Conservation (phyloP, 2,113 vertebrate species). For the Oreotragus oreotragus region DNA sequence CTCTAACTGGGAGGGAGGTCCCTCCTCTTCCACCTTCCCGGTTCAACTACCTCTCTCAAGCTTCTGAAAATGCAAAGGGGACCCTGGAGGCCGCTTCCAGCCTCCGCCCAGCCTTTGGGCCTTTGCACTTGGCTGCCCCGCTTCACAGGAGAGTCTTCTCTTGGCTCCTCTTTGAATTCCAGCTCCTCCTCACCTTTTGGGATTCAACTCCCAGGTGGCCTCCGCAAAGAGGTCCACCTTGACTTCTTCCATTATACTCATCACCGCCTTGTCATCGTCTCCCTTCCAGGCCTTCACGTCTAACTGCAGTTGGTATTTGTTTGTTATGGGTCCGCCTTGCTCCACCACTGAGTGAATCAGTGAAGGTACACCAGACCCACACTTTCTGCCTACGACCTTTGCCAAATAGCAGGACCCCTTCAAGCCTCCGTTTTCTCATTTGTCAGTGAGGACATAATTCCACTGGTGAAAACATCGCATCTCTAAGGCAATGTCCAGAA, state of each 20-base stretch:
- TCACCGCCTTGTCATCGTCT: accelerated
- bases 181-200: not conserved
- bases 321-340: accelerated
- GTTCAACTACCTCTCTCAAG: accelerated
- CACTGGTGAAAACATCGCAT: accelerated
- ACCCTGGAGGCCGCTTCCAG: not conserved
- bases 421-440: not conserved
- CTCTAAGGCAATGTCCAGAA: not conserved
- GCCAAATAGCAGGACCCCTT: not conserved
- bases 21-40: accelerated
- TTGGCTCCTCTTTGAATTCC: not conserved
- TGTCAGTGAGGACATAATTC: not conserved
- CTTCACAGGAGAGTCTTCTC: not conserved
- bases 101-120: accelerated
- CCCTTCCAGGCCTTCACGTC: too few species aligned
- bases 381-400: not conserved
- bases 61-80: not conserved
- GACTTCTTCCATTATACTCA: accelerated
- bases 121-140: not conserved
- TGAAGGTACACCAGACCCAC: not conserved
- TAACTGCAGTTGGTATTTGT: not conserved
- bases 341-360: not conserved
- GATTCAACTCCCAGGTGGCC: not conserved
- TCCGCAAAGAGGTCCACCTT: accelerated
- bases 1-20: accelerated